Evolutionary conservation across 2,888 invertebrate species (phyloP), one percentile per base, ranked within the genome.

Genomic region (Erebia palarica): DNA sequence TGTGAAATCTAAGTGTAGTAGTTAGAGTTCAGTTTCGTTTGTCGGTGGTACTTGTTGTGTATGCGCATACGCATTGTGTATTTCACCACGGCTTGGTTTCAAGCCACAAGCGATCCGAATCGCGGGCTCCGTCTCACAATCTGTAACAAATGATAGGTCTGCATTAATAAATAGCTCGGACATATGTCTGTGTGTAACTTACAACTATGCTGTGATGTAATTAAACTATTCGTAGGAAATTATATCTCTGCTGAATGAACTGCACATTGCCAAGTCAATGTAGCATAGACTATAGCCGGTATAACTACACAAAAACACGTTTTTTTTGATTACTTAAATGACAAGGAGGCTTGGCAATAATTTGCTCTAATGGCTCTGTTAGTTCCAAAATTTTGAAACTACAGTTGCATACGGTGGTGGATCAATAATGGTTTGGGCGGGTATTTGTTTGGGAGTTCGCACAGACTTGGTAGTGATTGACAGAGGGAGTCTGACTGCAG

Each of bases 111-210:
- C 83, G 83, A 81, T 81, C 81, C 79, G 81, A 77, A 82, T 83
- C 82, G 85, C 81, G 84, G 86, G 81, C 81, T 82, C 83, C 81
- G 79, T 84, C 84, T 84, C 86, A 82, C 84, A 84, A 86, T 87
- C 75, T 75, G 91, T 78, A 91, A 91, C 90, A 87, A 90, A 81
- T 80, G 86, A 86, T 79, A 80, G 83, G 82, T 82, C 82, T 79
- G 79, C 80, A 83, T 89, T 86, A 87, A 81, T 85, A 82, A n/a
- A 85, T 84, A 84, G 82, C 72, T 68, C 63, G 65, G 69, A 65
- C 73, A 66, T 59, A 70, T 70, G 67, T 58, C 57, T 67, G 53
- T 49, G 4, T 65, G 67, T 65, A 71, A 73, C 68, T 59, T 68
- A 73, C 66, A n/a, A 73, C 44, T 21, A 61, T 67, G 63, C 53